Evolutionary conservation across 2,113 vertebrate genomes (phyloP), one percentile per base, ranked within the genome.

Genomic region (Hypomesus transpacificus): DNA sequence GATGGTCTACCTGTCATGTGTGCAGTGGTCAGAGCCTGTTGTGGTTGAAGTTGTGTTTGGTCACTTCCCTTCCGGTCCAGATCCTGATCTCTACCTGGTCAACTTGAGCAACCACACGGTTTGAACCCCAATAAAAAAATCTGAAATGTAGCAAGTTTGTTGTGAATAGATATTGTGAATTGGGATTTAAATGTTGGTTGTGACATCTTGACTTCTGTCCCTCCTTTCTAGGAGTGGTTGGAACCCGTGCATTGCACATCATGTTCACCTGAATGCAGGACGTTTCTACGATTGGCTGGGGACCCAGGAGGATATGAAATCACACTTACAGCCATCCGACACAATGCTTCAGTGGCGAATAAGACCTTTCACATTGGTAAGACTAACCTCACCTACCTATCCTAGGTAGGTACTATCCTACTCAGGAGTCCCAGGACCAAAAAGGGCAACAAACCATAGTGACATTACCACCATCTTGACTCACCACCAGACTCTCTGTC

Each of bases 361-460:
- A 94, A 90, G 80, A 88, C 88, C 28, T 92, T 95, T 86, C 75
- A 88, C 71, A 90, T 90, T 52, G 3, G 92, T 95, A 90, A 91
- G 70, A 84, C 34, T 64, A 14, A 67, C 31, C n/a, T n/a, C n/a
- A n/a, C n/a, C n/a, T n/a, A n/a, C n/a, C n/a, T n/a, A n/a, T n/a
- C n/a, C n/a, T n/a, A n/a, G n/a, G n/a, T n/a, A n/a, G n/a, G n/a
- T n/a, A n/a, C n/a, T n/a, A n/a, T n/a, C n/a, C n/a, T 24, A 2
- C 60, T 2, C 22, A 26, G 24, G 17, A 14, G 22, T 63, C 16
- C 50, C 39, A 13, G 7, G 7, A 46, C 39, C 39, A 46, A 46
- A 46, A 46, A 46, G 7, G 7, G 13, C 39, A 2, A 46, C 39
- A 46, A 46, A 46, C 39, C 39, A 7, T 46, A 2, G 9, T 2